phyloP scores from a whole-genome alignment of 2,888 invertebrate species.

The Phyllotreta cruciferae region DNA sequence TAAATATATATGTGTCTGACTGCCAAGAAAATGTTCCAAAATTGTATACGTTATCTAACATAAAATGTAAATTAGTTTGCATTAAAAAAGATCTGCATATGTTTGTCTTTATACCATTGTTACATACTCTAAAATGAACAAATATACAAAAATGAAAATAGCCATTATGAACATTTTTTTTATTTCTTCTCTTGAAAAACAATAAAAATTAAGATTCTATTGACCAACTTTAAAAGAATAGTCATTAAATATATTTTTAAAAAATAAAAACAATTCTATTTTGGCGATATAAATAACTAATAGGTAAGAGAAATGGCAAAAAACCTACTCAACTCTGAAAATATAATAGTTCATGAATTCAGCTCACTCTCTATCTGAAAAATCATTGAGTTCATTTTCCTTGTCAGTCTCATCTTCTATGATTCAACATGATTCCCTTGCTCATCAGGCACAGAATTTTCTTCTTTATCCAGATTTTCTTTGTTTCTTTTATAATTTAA shows the following conservation, averaged over 20 bases:
- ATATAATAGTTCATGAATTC: no score
- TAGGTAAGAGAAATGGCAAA: no score
- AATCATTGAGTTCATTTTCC: conserved; percentile 3
- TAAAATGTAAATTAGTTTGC: conserved; percentile 38
- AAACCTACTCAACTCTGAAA: no score
- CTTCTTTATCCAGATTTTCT: background rate
- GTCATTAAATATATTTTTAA: background rate
- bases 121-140: conserved; percentile 31
- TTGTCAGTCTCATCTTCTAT: conserved; percentile 9
- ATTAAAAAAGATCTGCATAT: conserved; percentile 21
- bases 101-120: conserved; percentile 36
- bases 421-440: background rate
- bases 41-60: conserved; percentile 27
- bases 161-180: background rate
- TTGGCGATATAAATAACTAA: background rate
- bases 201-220: background rate
- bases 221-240: background rate
- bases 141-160: conserved; percentile 2
- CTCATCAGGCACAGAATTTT: conserved; percentile 5
- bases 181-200: conserved; percentile 1
- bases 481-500: conserved; percentile 5
- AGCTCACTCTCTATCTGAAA: no score
- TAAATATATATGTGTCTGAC: conserved; percentile 38
- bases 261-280: conserved; percentile 2
- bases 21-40: conserved; percentile 23